Evolutionary conservation across 2,113 vertebrate genomes (phyloP), one percentile per base, ranked within the genome.

Genomic region (Dromas ardeola): DNA sequence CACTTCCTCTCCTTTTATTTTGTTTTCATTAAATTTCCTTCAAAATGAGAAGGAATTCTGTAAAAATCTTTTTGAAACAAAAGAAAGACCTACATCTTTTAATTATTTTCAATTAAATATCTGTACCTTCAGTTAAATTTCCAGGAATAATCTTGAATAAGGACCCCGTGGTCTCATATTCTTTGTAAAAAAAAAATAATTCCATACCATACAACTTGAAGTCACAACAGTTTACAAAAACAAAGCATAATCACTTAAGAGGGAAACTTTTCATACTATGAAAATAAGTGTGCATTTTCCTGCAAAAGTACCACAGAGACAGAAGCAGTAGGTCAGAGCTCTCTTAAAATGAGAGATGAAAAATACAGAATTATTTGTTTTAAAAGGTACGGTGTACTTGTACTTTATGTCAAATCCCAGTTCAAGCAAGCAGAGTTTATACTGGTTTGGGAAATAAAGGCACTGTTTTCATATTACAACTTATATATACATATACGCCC

Each of bases 91-190:
- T 73, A 42, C 14, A 79, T 43, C 6, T 62, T 72, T 34, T 38
- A 94, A 88, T 74, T 63, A 71, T 72, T 91, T 97, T 89, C 81
- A 69, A 82, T 92, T 91, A 66, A 86, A 45, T 87, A 93, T 84
- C 72, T 93, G 88, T 90, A 86, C 83, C 40, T 82, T 84, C 73
- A 65, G 73, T 53, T 25, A 65, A 76, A 76, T 55, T 76, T 87
- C 62, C n/a, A 65, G 49, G 86, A 87, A 96, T 69, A 94, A 56
- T 72, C 53, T 93, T 95, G 65, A 94, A 42, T 55, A 92, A 73
- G 61, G 72, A 95, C 43, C 55, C 27, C 40, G 50, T 69, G 20
- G 65, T 59, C 84, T 78, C 91, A 76, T 71, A 96, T 88, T 88
- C 50, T 90, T 94, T 43, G 49, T 23, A 66, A 49, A 47, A 29